Conservation (phyloP, 2,797 vertebrate species). For the Enteromius anoplus region DNA sequence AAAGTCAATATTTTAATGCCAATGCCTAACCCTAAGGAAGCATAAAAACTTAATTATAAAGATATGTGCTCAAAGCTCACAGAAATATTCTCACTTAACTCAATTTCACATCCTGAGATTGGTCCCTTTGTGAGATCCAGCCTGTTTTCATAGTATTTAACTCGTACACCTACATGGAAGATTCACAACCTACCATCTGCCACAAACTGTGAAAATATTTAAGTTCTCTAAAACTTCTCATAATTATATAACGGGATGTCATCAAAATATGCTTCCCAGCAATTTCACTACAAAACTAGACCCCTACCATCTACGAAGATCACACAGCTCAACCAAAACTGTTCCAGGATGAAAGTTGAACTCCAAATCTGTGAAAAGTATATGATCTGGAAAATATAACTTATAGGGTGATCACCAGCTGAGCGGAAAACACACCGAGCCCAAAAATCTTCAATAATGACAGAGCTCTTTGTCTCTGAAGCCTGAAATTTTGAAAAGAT, state of each 20-base stretch:
- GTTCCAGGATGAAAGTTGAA: not conserved
- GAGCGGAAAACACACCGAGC: not conserved
- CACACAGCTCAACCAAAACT: not conserved
- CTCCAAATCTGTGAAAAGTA: not conserved
- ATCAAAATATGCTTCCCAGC: constrained; percentile 30
- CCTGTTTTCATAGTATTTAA: constrained; percentile 32
- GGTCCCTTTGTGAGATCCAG: constrained; percentile 9
- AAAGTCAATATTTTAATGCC: not conserved
- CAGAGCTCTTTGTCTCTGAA: not conserved
- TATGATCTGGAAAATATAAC: not conserved
- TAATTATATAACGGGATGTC: constrained; percentile 24
- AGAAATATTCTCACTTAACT: constrained; percentile 3
- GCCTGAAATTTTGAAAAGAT: not conserved
- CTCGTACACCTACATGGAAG: constrained; percentile 20
- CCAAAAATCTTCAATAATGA: not conserved
- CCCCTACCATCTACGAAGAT: constrained; percentile 7
- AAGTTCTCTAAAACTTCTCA: constrained; percentile 15
- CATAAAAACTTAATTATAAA: constrained; percentile 1
- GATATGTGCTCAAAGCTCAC: not conserved
- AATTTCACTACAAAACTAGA: constrained; percentile 20
- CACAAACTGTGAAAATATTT: constrained; percentile 9
- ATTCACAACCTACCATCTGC: constrained; percentile 32
- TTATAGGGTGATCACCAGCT: not conserved
- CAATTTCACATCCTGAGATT: constrained; percentile 15
- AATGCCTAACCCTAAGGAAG: not conserved